phyloP scores from a whole-genome alignment of 2,797 vertebrate species.

The Gymnothorax javanicus region DNA sequence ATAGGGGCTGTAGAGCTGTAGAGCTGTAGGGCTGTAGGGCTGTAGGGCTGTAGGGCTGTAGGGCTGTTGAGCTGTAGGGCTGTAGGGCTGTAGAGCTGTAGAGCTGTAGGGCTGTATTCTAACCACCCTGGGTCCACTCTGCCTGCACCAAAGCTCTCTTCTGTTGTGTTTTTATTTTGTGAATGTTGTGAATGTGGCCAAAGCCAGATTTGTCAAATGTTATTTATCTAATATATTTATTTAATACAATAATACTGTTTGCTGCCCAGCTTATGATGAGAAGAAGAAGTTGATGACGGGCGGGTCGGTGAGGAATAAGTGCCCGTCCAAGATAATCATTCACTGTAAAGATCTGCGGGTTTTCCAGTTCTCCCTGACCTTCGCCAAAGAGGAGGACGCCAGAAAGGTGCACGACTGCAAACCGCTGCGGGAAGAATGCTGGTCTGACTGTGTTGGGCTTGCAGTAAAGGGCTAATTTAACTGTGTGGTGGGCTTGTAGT shows the following conservation, averaged over 20 bases:
- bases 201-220: too few species aligned
- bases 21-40: too few species aligned
- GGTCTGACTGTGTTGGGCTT: background rate
- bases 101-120: background rate
- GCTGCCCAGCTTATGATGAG: constrained; percentile 80
- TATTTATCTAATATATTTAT: too few species aligned
- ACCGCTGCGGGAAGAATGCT: background rate
- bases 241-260: constrained; percentile 20
- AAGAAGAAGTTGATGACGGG: constrained; percentile 79
- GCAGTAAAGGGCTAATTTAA: background rate
- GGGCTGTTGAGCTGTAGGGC: too few species aligned
- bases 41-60: too few species aligned
- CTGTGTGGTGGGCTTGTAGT: too few species aligned
- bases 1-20: too few species aligned
- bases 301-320: constrained; percentile 75
- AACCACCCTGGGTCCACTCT: too few species aligned
- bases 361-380: constrained; percentile 82
- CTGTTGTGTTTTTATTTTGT: too few species aligned
- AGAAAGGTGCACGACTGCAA: constrained; percentile 73
- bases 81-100: too few species aligned
- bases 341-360: constrained; percentile 87
- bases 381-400: constrained; percentile 84
- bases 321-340: constrained; percentile 81
- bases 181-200: too few species aligned
- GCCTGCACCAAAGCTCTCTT: too few species aligned